Base-by-base conservation (phyloP, 2,797 vertebrate species). In the Alfaro cultratus region DNA sequence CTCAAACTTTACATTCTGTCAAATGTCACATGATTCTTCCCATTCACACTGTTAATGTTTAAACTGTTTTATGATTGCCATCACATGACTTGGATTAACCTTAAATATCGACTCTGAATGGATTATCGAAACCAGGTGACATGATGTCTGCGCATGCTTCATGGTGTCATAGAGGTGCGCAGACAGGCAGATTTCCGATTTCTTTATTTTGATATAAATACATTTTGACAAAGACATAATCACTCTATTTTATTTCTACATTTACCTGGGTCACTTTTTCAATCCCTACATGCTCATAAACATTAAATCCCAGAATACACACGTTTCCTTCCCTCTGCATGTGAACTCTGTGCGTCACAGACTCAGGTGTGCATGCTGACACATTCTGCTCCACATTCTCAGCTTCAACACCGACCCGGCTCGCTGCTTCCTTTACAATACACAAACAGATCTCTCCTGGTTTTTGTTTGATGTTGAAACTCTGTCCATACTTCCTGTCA, bases 391-490 rank as follows among this genome's bases (percentile, higher is more conserved):
- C 83, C 77, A 77, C 75, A 86, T 87, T 80, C 78, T 86, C 82
- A 79, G 81, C 81, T 23, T 88, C 36, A 79, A 91, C 95, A 93
- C 92, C 83, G 64, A 80, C 77, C 89, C 80, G 85, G 82, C 83
- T 93, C 80, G 78, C 89, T 76, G 79, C 75, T 81, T 84, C 85
- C 82, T 87, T 78, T 86, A 84, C 89, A 93, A 92, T 94, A 93
- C 89, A 91, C 93, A 96, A 93, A 94, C 91, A 87, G 82, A 29
- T 76, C 75, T 83, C 83, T 83, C 84, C 80, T 64, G 80, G 62
- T 76, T 15, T 53, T 53, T 86, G 88, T 95, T 96, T 95, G 94
- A 95, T 92, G 91, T 94, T 88, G 82, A 91, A 93, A 90, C 85
- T 81, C 62, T 74, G 0, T 90, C 79, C 88, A 93, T 92, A 92